These are phyloP conservation scores for Sebastes fasciatus DNA, from an alignment of 2,113 vertebrate species.

Conservation along the genomic window DNA sequence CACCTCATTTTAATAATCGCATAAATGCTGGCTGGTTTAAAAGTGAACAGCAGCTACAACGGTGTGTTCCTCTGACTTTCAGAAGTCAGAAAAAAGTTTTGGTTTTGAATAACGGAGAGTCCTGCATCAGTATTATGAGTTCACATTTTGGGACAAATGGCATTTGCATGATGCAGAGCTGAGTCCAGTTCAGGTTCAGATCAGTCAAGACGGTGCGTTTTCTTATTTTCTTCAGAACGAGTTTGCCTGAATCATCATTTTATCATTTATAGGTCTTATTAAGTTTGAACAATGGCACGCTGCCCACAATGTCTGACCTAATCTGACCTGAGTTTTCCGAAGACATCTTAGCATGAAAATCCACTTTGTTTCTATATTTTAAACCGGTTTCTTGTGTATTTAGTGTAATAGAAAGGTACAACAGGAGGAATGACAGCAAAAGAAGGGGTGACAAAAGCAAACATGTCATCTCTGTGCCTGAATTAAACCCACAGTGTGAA, in stretches of 20 bases:
- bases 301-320: not conserved
- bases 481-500: not conserved
- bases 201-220: not conserved
- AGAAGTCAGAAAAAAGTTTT: constrained; percentile 16
- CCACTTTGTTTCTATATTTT: not conserved
- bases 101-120: not conserved
- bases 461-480: not conserved
- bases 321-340: constrained; percentile 16
- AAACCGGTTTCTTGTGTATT: not conserved
- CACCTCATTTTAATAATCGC: not conserved
- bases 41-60: not conserved
- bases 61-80: not conserved
- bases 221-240: not conserved
- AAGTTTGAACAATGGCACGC: not conserved
- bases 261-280: not conserved
- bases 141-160: not conserved
- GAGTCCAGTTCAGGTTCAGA: not conserved
- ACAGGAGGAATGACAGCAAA: not conserved
- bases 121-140: constrained; percentile 58
- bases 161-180: not conserved
- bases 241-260: not conserved
- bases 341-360: not conserved
- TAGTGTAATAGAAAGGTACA: not conserved
- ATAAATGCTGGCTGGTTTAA: not conserved
- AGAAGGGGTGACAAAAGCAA: not conserved